Base-by-base conservation (phyloP, 1,140 invertebrate genomes). In the Melanaphis sacchari region DNA sequence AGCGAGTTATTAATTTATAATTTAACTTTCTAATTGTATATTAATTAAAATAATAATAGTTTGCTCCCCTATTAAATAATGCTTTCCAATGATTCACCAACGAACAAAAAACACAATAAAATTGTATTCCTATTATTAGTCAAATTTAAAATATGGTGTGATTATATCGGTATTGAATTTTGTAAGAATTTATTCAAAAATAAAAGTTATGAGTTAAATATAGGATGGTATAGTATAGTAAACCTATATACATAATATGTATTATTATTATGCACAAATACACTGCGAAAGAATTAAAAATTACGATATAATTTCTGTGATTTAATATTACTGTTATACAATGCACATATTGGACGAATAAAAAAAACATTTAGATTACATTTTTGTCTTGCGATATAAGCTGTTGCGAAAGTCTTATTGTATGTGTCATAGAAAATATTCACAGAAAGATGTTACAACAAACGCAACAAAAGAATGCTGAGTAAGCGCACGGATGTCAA, bases 1-100 rank as follows among this genome's bases (percentile, higher is more conserved):
- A 22, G 49, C 1, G 36, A 52, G 36, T 89, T 54, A n/a, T 54
- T 89, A 89, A 89, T 89, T 89, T 26, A 36, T 22, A 36, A 89
- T 89, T 89, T 52, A 52, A 89, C 87, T 89, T 89, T 89, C 87
- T 89, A 89, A 54, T 89, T 89, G 8, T 54, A 89, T 38, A 89
- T 89, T 89, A 89, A 89, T 89, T 54, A 52, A 49, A 89, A 40
- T 49, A 43, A 43, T 87, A 87, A 41, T 85, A 26, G 26, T 26
- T 41, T 4, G 46, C 46, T 85, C n/a, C n/a, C 38, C 46, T 11
- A 24, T 89, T 52, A 52, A 36, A 54, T 54, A 54, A 89, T 22
- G 11, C 85, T 49, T 87, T 87, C 43, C 41, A n/a, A 89, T 89
- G 52, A 89, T 54, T 54, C 87, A 2, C 46, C 9, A 40, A 89